Conservation (phyloP, 2,888 invertebrate species). For the Aporophyla nigra region DNA sequence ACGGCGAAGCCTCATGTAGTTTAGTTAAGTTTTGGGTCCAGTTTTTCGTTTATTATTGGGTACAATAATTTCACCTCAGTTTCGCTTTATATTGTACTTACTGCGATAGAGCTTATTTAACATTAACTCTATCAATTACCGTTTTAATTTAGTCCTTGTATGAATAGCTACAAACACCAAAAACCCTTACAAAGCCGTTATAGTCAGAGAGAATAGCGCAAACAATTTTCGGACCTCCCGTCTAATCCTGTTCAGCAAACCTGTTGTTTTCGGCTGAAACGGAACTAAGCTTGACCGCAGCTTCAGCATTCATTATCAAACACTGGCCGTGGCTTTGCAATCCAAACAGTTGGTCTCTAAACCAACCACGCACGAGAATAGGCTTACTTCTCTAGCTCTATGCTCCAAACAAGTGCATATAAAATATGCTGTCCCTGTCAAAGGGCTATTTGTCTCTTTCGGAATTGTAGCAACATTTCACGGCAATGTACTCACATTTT, state of each 20-base stretch:
- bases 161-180: constrained; percentile 16
- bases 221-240: constrained; percentile 42
- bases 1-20: too few relatives aligned
- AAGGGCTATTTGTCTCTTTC: constrained; percentile 85
- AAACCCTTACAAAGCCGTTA: constrained; percentile 16
- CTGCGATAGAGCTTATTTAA: background rate
- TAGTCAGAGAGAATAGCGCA: constrained; percentile 37
- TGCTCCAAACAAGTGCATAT: constrained; percentile 73
- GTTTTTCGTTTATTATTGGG: background rate
- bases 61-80: background rate
- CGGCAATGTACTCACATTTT: constrained; percentile 86
- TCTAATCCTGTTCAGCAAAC: constrained; percentile 48
- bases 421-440: constrained; percentile 80
- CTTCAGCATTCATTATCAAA: constrained; percentile 55
- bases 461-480: constrained; percentile 87
- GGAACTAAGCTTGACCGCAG: constrained; percentile 51
- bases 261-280: constrained; percentile 51
- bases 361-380: constrained; percentile 28
- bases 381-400: constrained; percentile 24
- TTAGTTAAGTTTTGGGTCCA: background rate
- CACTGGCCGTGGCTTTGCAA: constrained; percentile 17
- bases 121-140: background rate
- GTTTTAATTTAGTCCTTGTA: constrained; percentile 4
- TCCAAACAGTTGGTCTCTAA: constrained; percentile 37
- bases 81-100: background rate